Base-by-base conservation (phyloP, 2,113 vertebrate species). In the Erythrolamprus reginae region DNA sequence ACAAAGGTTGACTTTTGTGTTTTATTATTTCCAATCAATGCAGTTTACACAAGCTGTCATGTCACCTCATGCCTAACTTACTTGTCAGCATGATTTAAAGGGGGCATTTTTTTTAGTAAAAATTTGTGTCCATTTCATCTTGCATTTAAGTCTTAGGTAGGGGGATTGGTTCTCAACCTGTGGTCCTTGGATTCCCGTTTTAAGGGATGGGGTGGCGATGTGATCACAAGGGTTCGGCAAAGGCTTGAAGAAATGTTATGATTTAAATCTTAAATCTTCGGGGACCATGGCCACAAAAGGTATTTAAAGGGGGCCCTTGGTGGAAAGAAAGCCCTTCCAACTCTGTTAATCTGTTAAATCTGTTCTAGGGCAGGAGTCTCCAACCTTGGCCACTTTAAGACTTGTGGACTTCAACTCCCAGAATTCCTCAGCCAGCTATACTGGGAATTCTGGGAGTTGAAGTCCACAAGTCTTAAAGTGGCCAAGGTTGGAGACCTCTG, bases 201-300 rank as follows among this genome's bases (percentile, higher is more conserved):
- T n/a, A n/a, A n/a, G n/a, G n/a, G n/a, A n/a, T n/a, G n/a, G 6
- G 53, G 5, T 1, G 5, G 3, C 9, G 0, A 26, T 58, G 24
- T 26, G 8, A 58, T 65, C 28, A 58, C 12, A n/a, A 13, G 28
- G 24, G 56, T 58, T 58, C 56, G 10, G 3, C 24, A 58, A 58
- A 58, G 19, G 10, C 58, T 58, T 10, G 24, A 56, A 1, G 55
- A 58, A 58, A 58, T 58, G 23, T 26, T 26, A 58, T 26, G 55
- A 26, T 58, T 58, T 58, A 58, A 26, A 26, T 58, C 55, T 56
- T 24, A 9, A 55, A 4, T 3, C 1, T 65, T n/a, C 10, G 26
- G 24, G 12, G 10, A n/a, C 58, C 4, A 2, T 61, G 58, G 28
- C 61, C 28, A 65, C 61, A 65, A 65, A 65, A 65, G 28, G 28